phyloP scores from a whole-genome alignment of 2,888 invertebrate species.

The Trachelus stipa region DNA sequence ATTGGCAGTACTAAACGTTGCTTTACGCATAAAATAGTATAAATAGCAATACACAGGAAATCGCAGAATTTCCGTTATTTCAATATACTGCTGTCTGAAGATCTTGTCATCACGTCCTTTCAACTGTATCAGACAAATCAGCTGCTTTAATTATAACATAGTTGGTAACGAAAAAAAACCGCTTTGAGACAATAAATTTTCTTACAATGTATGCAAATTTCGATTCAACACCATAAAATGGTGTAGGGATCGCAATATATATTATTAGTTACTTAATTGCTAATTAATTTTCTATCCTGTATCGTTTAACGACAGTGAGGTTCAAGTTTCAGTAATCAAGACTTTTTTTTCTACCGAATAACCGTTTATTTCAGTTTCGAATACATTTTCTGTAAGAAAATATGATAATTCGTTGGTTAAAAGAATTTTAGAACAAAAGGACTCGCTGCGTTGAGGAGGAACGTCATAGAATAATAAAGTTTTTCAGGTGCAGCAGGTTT shows the following conservation, averaged over 20 bases:
- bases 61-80: not conserved
- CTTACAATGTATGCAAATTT: too few relatives aligned
- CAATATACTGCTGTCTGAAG: not conserved
- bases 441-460: conserved; percentile 31
- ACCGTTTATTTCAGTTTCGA: conserved; percentile 42
- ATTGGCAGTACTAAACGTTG: not conserved
- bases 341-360: conserved; percentile 19
- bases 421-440: conserved; percentile 46
- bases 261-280: too few relatives aligned
- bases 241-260: too few relatives aligned
- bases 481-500: conserved; percentile 35
- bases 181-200: not conserved
- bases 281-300: too few relatives aligned
- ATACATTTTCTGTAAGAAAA: conserved; percentile 43
- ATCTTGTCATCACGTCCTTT: not conserved
- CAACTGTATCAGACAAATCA: not conserved
- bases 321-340: not conserved
- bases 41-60: not conserved
- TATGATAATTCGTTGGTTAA: conserved; percentile 34
- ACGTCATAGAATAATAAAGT: conserved; percentile 5
- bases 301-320: not conserved
- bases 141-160: not conserved
- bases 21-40: not conserved
- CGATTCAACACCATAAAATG: too few relatives aligned
- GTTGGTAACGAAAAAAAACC: not conserved